These are phyloP conservation scores for Halichondria panicea DNA, from an alignment of 37 sponge, comb jelly and placozoan genomes.

Conservation along the genomic window DNA sequence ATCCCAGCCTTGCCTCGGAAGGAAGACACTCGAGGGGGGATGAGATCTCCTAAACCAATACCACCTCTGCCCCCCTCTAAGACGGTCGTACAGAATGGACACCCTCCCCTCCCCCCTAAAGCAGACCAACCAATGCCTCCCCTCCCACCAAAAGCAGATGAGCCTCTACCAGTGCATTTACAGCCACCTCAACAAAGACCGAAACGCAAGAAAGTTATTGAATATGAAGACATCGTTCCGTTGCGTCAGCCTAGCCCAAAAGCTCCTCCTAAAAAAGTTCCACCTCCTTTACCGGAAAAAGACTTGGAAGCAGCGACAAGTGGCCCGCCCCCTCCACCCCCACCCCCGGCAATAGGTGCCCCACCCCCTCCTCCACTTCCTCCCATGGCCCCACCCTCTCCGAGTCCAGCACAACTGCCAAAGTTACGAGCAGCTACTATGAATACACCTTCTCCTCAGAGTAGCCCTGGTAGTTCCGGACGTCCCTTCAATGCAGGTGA, in stretches of 20 bases:
- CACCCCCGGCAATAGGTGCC: background rate
- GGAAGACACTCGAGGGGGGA: no score
- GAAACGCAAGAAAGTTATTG: background rate
- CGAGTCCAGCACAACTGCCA: no score
- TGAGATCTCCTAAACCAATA: no score
- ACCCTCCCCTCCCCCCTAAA: background rate
- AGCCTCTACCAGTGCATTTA: no score
- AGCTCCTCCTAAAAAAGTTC: background rate
- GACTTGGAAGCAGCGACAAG: background rate
- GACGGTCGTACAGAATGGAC: no score
- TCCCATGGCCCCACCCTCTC: conserved; percentile 7
- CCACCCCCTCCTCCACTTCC: conserved; percentile 46
- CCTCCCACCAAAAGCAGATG: conserved; percentile 6
- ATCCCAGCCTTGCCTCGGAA: conserved; percentile 14
- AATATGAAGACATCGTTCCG: conserved; percentile 14
- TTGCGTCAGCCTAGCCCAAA: background rate
- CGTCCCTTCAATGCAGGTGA: conserved; percentile 42
- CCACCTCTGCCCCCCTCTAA: background rate
- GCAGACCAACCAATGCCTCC: conserved; percentile 18
- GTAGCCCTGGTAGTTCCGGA: conserved; percentile 5
- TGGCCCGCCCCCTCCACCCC: conserved; percentile 15
- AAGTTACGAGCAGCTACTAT: no score
- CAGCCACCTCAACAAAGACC: no score
- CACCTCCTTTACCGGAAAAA: conserved; percentile 17
- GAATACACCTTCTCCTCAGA: no score